These are phyloP conservation scores for Scopus umbretta DNA, from an alignment of 2,113 vertebrate genomes.

Conservation along the genomic window DNA sequence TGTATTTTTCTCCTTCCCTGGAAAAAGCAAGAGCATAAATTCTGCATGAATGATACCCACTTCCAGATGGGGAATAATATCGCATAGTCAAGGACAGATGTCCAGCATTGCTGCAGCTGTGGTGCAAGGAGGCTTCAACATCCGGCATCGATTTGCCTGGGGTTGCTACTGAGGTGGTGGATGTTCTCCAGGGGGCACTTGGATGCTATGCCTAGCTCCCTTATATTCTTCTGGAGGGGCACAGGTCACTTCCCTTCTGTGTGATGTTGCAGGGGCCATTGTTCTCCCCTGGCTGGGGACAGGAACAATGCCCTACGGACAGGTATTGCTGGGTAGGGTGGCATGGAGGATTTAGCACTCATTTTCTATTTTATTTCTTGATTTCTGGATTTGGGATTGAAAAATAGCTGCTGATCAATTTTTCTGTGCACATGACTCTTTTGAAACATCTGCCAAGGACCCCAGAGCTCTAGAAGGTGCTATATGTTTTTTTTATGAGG, in stretches of 20 bases:
- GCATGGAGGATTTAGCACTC: background rate
- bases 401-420: background rate
- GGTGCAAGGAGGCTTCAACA: background rate
- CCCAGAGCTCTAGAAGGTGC: background rate
- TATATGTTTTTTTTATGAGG: background rate
- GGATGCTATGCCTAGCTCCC: background rate
- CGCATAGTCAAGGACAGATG: background rate
- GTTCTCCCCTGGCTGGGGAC: background rate
- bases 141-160: accelerated
- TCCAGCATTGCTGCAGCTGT: background rate
- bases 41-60: background rate
- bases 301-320: background rate
- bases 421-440: background rate
- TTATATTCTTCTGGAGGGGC: background rate
- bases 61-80: background rate
- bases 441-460: background rate
- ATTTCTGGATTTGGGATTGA: background rate
- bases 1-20: background rate
- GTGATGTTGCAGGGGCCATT: background rate
- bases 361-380: background rate
- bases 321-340: background rate
- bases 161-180: background rate
- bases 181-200: background rate
- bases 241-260: background rate
- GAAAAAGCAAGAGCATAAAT: background rate